Evolutionary conservation across 2,797 vertebrate species (phyloP).

Genomic region (Anguilla marmorata): DNA sequence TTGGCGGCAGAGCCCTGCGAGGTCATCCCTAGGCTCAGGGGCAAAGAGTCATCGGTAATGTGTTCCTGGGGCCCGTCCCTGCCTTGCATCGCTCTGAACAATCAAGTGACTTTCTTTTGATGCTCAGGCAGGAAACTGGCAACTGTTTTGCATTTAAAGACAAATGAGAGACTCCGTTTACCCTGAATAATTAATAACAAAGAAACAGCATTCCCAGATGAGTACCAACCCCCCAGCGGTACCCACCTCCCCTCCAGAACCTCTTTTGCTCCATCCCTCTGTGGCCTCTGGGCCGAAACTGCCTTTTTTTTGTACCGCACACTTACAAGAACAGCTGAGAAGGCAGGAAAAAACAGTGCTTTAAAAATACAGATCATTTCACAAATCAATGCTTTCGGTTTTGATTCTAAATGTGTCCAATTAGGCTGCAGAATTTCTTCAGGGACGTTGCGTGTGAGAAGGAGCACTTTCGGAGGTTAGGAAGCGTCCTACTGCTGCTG

Average conservation of each 20-base stretch:
- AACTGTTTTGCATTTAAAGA: constrained; percentile 62
- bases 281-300: background rate
- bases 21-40: background rate
- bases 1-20: background rate
- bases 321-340: constrained; percentile 58
- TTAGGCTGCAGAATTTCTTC: background rate
- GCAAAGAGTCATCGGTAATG: background rate
- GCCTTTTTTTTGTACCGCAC: constrained; percentile 43
- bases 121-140: constrained; percentile 48
- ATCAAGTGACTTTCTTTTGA: constrained; percentile 55
- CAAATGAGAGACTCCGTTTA: constrained; percentile 52
- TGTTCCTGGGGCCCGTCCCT: background rate
- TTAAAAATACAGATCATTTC: constrained; percentile 57
- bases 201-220: constrained; percentile 47
- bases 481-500: constrained; percentile 42
- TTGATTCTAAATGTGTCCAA: constrained; percentile 31
- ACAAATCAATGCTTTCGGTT: constrained; percentile 55
- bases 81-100: constrained; percentile 39
- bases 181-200: constrained; percentile 60
- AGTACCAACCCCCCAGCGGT: constrained; percentile 43
- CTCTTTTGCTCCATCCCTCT: constrained; percentile 22
- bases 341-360: constrained; percentile 49
- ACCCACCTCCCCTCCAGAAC: constrained; percentile 39
- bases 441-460: background rate
- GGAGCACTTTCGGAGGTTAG: background rate